These are phyloP conservation scores for Venustoraphidia nigricollis DNA, from an alignment of 2,888 invertebrate species.

Conservation along the genomic window DNA sequence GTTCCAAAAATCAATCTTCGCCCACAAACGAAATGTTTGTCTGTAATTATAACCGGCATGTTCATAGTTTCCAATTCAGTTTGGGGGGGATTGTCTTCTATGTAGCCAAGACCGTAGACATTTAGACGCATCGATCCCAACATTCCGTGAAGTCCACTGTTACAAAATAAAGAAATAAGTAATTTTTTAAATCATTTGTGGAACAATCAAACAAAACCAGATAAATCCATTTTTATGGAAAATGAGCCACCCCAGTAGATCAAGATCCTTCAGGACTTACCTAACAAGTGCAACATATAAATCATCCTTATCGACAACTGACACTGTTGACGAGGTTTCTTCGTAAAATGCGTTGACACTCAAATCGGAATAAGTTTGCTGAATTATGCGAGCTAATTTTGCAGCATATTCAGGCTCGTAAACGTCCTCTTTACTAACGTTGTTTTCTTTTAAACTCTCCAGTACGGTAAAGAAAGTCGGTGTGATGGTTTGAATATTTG, in stretches of 20 bases:
- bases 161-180: neutral
- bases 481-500: conserved; percentile 20
- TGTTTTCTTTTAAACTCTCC: conserved; percentile 18
- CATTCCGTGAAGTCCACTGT: conserved; percentile 36
- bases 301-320: conserved; percentile 47
- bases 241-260: too few species aligned
- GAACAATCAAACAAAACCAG: too few species aligned
- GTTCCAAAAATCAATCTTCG: conserved; percentile 34
- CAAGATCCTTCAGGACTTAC: conserved; percentile 28
- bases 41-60: conserved; percentile 25
- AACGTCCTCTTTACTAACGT: conserved; percentile 17
- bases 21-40: conserved; percentile 29
- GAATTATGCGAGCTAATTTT: conserved; percentile 20
- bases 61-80: conserved; percentile 18
- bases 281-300: conserved; percentile 51
- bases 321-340: conserved; percentile 40
- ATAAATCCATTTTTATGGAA: too few species aligned
- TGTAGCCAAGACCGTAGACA: conserved; percentile 33
- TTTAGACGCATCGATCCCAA: conserved; percentile 30
- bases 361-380: conserved; percentile 18
- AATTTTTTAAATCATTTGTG: too few species aligned
- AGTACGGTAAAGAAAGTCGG: conserved; percentile 20
- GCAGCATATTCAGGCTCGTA: conserved; percentile 18
- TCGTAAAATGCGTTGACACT: conserved; percentile 21
- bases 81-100: conserved; percentile 27